These are phyloP conservation scores for Choristoneura rosaceana DNA, from an alignment of 2,888 invertebrate species.

Conservation along the genomic window DNA sequence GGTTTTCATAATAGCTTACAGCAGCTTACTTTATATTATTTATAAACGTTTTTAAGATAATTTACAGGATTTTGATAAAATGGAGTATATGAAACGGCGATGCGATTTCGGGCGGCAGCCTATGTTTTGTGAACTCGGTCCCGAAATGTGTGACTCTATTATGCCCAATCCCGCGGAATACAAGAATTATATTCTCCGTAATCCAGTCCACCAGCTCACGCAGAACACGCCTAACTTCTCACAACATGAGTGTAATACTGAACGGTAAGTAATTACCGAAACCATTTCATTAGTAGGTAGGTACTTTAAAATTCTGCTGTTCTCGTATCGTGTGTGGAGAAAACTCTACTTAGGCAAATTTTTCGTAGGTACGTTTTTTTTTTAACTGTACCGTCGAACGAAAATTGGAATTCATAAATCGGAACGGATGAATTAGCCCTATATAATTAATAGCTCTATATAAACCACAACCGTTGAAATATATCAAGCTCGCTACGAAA, in stretches of 20 bases:
- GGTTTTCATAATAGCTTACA: conserved; percentile 3
- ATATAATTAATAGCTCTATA: no score
- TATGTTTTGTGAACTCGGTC: conserved; percentile 77
- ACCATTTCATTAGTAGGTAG: background rate
- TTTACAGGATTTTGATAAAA: conserved; percentile 6
- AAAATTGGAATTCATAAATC: no score
- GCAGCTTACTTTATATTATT: background rate
- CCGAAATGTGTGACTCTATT: conserved; percentile 73
- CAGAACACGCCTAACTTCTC: conserved; percentile 75
- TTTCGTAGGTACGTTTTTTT: no score
- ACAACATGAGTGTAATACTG: conserved; percentile 85
- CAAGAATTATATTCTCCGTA: conserved; percentile 74
- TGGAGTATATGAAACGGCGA: conserved; percentile 72
- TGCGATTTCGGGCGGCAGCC: conserved; percentile 78
- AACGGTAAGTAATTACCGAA: conserved; percentile 55
- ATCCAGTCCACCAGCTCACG: conserved; percentile 80
- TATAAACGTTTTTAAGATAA: background rate
- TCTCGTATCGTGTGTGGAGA: background rate
- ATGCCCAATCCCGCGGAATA: conserved; percentile 61
- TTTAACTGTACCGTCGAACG: no score
- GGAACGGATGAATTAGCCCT: no score
- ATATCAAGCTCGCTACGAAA: no score
- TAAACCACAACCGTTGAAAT: no score
- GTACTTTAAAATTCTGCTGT: no score
- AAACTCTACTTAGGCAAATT: no score